A percentile compares a stretch with the other conserved stretches of the same genome.
phyloP scores from a whole-genome alignment of 2,888 invertebrate species.

The Caenorhabditis virilis region DNA sequence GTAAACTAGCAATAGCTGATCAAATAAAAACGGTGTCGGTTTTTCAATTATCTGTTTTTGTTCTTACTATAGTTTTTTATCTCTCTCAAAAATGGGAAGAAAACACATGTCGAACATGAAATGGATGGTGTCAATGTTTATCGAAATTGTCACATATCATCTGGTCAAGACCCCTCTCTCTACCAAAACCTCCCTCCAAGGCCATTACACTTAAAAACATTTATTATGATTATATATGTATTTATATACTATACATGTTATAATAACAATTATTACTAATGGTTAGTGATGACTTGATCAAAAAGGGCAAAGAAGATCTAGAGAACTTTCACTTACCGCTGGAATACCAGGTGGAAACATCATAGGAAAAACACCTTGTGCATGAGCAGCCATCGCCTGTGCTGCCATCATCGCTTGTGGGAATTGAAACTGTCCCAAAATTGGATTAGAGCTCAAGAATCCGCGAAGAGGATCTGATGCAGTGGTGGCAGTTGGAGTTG shows the following conservation, averaged over 20 bases:
- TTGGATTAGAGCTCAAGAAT: conserved; percentile 9
- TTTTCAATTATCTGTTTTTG: no score
- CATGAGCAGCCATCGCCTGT: conserved; percentile 19
- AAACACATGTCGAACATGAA: no score
- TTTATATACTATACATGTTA: neutral
- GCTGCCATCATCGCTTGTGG: conserved; percentile 29
- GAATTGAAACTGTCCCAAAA: conserved; percentile 24
- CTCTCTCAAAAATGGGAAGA: no score
- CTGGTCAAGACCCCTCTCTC: neutral
- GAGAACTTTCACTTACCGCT: neutral
- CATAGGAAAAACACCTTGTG: conserved; percentile 10
- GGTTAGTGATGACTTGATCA: neutral
- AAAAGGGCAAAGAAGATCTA: neutral
- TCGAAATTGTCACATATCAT: neutral
- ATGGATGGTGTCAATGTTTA: neutral
- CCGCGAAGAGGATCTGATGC: conserved; percentile 14
- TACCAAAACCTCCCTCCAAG: neutral
- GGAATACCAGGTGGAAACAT: conserved; percentile 28
- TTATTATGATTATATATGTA: no score
- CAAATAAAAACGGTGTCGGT: no score
- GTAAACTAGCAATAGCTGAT: no score
- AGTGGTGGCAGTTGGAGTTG: conserved; percentile 4
- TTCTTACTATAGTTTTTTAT: no score
- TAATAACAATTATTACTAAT: neutral
- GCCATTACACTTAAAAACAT: neutral